Evolutionary conservation across 2,888 invertebrate species (phyloP), one percentile per base, ranked within the genome.

Genomic region (Lymantria dispar): DNA sequence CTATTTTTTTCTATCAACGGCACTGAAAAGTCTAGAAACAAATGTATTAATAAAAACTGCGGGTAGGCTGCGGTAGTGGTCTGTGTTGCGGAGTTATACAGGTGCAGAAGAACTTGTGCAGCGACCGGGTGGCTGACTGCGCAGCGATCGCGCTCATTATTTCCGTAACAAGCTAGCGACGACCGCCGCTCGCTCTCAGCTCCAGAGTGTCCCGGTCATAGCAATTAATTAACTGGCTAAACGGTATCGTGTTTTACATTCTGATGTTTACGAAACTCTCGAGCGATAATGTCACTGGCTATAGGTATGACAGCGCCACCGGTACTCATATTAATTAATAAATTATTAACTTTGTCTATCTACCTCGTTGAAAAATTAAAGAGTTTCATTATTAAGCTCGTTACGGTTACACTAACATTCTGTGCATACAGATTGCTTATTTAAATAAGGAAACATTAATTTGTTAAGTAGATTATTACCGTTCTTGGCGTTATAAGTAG

Each of bases 191-290:
- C 73, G 74, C 73, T 76, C 75, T 68, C 69, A 66, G 67, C 65
- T 73, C 74, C 76, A 62, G 74, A 72, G 70, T 22, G 22, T 81
- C 80, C 79, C 83, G 80, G 83, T 81, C 80, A 80, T 78, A 74
- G 75, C 83, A 90, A 91, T 90, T 90, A 90, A 90, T 90, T 89
- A 90, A 85, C 86, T 77, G 79, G 82, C 88, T 89, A 90, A 90
- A 89, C 87, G 86, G 76, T 86, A 87, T 85, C 85, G 81, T 86
- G 89, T 88, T 89, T 84, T 85, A 89, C 86, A 88, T 85, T 85
- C 71, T 87, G 81, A 85, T 90, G 87, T 90, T 90, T 87, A 85
- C 89, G 78, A 78, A 83, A 79, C 89, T 84, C 89, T 91, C 86
- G 78, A 82, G 72, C 80, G 80, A 85, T 85, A 85, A 87, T 89